Conservation (phyloP, 1,140 invertebrate species). For the Linepithema humile region DNA sequence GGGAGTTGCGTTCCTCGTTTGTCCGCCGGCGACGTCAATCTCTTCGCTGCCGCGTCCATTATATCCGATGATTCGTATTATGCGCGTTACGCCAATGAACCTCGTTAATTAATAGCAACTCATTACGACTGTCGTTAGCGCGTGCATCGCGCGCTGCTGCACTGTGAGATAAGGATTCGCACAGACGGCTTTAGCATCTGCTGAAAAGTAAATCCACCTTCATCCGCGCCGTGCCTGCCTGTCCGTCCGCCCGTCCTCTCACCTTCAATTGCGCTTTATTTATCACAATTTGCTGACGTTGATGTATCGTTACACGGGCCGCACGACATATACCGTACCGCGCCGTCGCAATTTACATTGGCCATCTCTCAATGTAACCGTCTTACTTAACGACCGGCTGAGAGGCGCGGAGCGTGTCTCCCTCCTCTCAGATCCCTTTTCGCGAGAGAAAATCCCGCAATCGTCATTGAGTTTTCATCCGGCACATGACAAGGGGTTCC, state of each 20-base stretch:
- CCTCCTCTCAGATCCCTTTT: background rate
- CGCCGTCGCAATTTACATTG: slow-evolving; percentile 82
- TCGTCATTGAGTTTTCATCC: slow-evolving; percentile 65
- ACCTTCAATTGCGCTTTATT: slow-evolving; percentile 82
- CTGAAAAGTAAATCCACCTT: slow-evolving; percentile 54
- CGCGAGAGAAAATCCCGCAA: slow-evolving; percentile 52
- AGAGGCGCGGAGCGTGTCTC: slow-evolving; percentile 49
- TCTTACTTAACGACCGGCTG: slow-evolving; percentile 79
- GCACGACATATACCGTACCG: slow-evolving; percentile 75
- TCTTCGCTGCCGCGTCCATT: slow-evolving; percentile 36
- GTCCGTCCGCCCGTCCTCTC: slow-evolving; percentile 46
- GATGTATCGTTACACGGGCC: slow-evolving; percentile 79
- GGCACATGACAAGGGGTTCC: slow-evolving; percentile 46
- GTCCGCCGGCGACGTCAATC: slow-evolving; percentile 1
- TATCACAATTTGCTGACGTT: slow-evolving; percentile 83
- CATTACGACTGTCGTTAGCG: slow-evolving; percentile 50
- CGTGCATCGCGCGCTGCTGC: slow-evolving; percentile 41
- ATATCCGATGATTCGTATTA: slow-evolving; percentile 54
- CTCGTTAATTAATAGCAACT: slow-evolving; percentile 59
- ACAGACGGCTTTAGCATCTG: slow-evolving; percentile 34
- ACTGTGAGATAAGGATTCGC: slow-evolving; percentile 40
- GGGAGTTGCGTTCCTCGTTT: slow-evolving; percentile 20
- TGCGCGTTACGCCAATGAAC: slow-evolving; percentile 51
- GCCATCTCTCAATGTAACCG: slow-evolving; percentile 82
- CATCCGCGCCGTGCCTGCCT: slow-evolving; percentile 4